phyloP scores from a whole-genome alignment of 2,113 vertebrate species.

The Leptobrachium leishanense region DNA sequence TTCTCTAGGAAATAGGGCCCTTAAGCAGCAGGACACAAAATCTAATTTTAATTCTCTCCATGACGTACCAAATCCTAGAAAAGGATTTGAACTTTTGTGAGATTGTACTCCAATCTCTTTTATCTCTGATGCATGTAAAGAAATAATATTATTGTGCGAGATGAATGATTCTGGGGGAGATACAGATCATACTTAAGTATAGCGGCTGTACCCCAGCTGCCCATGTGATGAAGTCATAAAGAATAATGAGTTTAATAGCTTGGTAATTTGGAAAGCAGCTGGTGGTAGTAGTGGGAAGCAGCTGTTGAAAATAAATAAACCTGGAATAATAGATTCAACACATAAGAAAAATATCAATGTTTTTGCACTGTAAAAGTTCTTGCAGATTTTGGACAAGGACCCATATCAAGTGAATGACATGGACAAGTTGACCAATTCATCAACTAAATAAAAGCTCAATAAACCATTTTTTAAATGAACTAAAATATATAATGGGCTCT shows the following conservation, averaged over 20 bases:
- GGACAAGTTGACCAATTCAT: no score
- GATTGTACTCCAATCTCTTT: conserved; percentile 35
- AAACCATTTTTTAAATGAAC: no score
- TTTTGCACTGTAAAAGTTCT: not conserved
- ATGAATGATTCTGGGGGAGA: conserved; percentile 34
- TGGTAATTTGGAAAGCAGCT: conserved; percentile 70
- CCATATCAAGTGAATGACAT: no score
- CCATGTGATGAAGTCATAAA: conserved; percentile 56
- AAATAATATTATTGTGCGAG: conserved; percentile 23
- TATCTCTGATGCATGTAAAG: conserved; percentile 9
- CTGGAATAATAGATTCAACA: conserved; percentile 55
- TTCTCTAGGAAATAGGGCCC: conserved; percentile 16
- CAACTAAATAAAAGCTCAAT: no score
- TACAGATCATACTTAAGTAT: not conserved
- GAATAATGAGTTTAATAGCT: conserved; percentile 72
- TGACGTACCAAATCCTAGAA: conserved; percentile 34
- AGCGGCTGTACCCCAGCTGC: conserved; percentile 59
- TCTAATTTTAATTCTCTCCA: conserved; percentile 14
- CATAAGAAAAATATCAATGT: conserved; percentile 49
- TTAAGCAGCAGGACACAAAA: conserved; percentile 29
- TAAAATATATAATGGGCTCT: no score
- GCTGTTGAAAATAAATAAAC: conserved; percentile 57
- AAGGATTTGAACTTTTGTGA: conserved; percentile 32
- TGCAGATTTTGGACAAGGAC: no score
- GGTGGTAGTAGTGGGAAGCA: conserved; percentile 61